Percentiles rank a stretch among this genome's conserved stretches.
Conservation (phyloP, 2,888 invertebrate genomes). For the Drosophila anceps region DNA sequence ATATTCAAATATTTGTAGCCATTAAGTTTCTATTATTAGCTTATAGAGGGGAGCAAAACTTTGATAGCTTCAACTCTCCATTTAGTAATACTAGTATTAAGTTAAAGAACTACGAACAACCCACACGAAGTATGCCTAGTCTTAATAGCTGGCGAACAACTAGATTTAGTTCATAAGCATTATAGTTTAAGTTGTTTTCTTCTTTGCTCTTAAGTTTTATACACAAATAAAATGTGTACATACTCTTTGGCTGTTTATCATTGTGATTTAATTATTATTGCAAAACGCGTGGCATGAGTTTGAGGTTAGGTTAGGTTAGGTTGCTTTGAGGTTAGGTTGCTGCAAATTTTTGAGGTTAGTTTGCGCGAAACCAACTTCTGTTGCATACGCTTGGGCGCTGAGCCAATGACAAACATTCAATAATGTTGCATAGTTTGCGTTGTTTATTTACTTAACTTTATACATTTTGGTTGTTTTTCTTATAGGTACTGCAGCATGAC, state of each 20-base stretch:
- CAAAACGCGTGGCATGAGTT: conserved; percentile 51
- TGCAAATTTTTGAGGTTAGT: conserved; percentile 14
- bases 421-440: conserved; percentile 32
- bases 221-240: conserved; percentile 67
- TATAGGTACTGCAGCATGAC: conserved; percentile 95
- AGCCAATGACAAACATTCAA: neutral
- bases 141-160: neutral
- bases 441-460: neutral
- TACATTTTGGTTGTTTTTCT: neutral
- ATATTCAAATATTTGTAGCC: conserved; percentile 36
- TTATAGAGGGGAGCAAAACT: conserved; percentile 6
- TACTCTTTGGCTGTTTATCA: conserved; percentile 34
- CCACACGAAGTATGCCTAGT: conserved; percentile 14
- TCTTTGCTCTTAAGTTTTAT: conserved; percentile 10
- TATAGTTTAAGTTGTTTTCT: conserved; percentile 28
- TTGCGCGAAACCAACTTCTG: neutral
- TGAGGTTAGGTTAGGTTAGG: conserved; percentile 18
- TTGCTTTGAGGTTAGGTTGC: conserved; percentile 27
- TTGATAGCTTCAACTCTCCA: conserved; percentile 25
- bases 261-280: neutral
- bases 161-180: conserved; percentile 4
- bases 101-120: conserved; percentile 14
- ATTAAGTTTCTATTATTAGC: conserved; percentile 33
- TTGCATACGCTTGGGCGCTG: conserved; percentile 54
- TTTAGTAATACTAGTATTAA: neutral